Percentiles rank a stretch among this genome's conserved stretches.
Conservation (phyloP, 2,797 vertebrate species). For the Gymnocypris eckloni region DNA sequence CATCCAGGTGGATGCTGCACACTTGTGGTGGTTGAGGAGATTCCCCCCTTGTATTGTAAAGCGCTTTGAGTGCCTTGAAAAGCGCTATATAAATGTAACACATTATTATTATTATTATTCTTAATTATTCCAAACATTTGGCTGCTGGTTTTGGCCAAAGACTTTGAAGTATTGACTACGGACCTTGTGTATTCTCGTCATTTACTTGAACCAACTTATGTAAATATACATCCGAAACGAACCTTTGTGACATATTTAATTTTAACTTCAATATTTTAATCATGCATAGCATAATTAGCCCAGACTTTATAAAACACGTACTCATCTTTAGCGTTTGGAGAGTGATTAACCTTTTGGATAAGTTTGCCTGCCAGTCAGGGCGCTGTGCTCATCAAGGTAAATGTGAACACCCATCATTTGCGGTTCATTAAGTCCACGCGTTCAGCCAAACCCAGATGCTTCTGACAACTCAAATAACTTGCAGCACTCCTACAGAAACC, state of each 20-base stretch:
- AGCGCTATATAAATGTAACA: no score
- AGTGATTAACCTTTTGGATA: constrained; percentile 39
- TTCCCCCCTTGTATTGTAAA: no score
- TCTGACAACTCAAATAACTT: constrained; percentile 30
- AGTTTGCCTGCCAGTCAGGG: constrained; percentile 14
- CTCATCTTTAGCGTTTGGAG: constrained; percentile 7
- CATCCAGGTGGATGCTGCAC: no score
- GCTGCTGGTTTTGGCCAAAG: not conserved
- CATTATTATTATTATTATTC: no score
- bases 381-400: constrained; percentile 5
- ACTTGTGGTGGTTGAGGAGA: no score
- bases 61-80: no score
- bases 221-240: not conserved
- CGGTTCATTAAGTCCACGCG: constrained; percentile 36
- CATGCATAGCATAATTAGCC: constrained; percentile 9
- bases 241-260: not conserved
- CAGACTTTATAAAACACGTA: not conserved
- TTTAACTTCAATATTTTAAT: not conserved
- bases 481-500: constrained; percentile 5
- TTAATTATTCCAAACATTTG: not conserved
- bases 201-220: not conserved
- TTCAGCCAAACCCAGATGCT: constrained; percentile 22
- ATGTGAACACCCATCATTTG: constrained; percentile 30
- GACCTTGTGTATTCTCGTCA: not conserved
- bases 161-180: not conserved